A percentile compares a stretch with the other conserved stretches of the same genome.
phyloP scores from a whole-genome alignment of 1,140 invertebrate genomes.

The Procambarus virginalis region DNA sequence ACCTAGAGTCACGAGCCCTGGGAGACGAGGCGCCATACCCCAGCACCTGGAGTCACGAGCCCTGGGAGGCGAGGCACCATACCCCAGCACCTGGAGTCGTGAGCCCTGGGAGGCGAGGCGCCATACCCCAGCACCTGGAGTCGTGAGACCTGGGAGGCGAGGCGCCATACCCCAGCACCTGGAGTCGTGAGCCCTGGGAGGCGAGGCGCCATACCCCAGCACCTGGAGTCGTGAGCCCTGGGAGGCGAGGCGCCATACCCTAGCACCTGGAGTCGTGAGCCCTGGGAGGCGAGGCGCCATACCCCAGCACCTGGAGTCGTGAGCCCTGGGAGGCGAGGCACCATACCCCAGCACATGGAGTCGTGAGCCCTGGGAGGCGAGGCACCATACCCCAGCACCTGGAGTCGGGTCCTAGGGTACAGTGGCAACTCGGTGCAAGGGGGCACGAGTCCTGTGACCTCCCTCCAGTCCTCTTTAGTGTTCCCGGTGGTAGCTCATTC shows the following conservation, averaged over 20 bases:
- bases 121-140: background rate
- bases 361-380: background rate
- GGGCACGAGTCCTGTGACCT: background rate
- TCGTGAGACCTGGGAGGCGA: background rate
- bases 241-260: background rate
- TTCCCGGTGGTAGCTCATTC: no score
- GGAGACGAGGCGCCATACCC: background rate
- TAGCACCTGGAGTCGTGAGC: background rate
- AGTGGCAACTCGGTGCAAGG: background rate
- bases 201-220: background rate
- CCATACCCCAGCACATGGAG: background rate
- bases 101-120: background rate
- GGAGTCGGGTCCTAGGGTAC: background rate
- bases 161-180: background rate
- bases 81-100: background rate
- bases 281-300: background rate
- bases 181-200: background rate
- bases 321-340: background rate
- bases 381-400: background rate
- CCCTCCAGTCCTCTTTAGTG: background rate
- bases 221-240: background rate
- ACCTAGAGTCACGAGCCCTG: background rate
- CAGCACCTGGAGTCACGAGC: background rate
- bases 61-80: background rate
- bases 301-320: background rate